A percentile compares a stretch with the other conserved stretches of the same genome.
Conservation (phyloP, 2,797 vertebrate genomes). For the Nyctibius grandis region DNA sequence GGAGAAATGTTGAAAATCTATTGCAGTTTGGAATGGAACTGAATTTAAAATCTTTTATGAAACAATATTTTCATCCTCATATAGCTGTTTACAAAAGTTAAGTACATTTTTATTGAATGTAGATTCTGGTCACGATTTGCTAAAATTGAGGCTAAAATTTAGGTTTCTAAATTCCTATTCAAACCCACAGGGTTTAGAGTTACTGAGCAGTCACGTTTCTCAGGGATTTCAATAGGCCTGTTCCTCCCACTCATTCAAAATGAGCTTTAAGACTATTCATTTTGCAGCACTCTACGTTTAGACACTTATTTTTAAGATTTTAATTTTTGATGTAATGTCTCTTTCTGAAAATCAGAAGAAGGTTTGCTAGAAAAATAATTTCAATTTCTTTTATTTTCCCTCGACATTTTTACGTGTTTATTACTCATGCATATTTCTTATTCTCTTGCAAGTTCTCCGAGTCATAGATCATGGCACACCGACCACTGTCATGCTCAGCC, state of each 20-base stretch:
- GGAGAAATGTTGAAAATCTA: neutral
- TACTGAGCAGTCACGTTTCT: neutral
- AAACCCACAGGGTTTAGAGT: neutral
- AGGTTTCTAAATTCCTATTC: neutral
- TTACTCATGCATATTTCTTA: neutral
- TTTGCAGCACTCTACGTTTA: neutral
- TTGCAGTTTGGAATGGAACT: neutral
- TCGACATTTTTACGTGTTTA: neutral
- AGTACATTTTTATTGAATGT: neutral
- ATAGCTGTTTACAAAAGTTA: neutral
- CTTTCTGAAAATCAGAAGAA: neutral
- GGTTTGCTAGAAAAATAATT: neutral
- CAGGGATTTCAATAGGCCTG: neutral
- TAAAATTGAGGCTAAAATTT: neutral
- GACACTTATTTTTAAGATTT: conserved; percentile 8
- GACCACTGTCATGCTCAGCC: neutral
- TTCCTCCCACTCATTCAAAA: neutral
- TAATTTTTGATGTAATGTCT: neutral
- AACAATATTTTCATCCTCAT: neutral
- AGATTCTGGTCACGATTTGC: neutral
- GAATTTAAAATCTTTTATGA: neutral
- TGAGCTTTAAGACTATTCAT: neutral
- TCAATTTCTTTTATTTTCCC: rapidly evolving
- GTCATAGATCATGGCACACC: neutral
- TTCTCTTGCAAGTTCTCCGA: neutral